A percentile compares a stretch with the other conserved stretches of the same genome.
Conservation (phyloP, 2,797 vertebrate species). For the Halcyon chelicuti region DNA sequence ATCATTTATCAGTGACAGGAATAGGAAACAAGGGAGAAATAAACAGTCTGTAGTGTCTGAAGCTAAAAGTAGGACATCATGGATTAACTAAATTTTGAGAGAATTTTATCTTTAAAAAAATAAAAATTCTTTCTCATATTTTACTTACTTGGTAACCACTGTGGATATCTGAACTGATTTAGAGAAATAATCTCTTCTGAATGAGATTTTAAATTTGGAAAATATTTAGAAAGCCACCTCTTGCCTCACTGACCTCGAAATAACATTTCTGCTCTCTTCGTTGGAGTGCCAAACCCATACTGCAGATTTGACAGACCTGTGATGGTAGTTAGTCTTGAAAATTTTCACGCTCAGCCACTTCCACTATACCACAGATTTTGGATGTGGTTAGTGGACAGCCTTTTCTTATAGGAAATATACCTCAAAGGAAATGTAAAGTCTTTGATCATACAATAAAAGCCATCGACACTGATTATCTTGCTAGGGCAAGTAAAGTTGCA, state of each 20-base stretch:
- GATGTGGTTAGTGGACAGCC: no score
- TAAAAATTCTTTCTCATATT: neutral
- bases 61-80: neutral
- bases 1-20: neutral
- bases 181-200: neutral
- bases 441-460: neutral
- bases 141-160: neutral
- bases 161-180: neutral
- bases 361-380: neutral
- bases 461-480: neutral
- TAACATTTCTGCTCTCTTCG: neutral
- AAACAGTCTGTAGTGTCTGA: neutral
- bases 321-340: neutral
- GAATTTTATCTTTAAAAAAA: neutral
- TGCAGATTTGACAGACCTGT: neutral
- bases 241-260: neutral
- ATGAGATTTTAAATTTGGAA: neutral
- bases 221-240: neutral
- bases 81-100: neutral
- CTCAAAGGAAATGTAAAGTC: neutral
- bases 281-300: neutral
- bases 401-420: neutral
- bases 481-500: neutral
- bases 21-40: neutral
- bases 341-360: neutral